Evolutionary conservation across 2,888 invertebrate genomes (phyloP), one percentile per base, ranked within the genome.

Genomic region (Ceraclea dissimilis): DNA sequence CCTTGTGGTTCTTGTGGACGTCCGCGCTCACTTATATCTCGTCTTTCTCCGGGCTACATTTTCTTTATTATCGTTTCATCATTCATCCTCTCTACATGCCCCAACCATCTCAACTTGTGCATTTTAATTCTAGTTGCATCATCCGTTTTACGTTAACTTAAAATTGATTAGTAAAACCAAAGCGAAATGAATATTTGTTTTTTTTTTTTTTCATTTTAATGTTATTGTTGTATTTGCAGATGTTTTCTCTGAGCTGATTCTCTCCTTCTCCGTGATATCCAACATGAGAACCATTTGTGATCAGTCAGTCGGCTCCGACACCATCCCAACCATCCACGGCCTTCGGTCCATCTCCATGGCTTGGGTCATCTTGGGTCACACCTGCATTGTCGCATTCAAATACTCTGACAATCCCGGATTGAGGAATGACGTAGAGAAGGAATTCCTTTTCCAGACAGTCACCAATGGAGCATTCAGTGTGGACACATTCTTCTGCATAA

Each of bases 391-490:
- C 2, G 83, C 86, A 2, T 90, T 90, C 70, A 90, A 90, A 76
- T 90, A 89, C 68, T 85, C 89, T 47, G 91, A 90, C 70, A 91
- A 92, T 71, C 88, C 88, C 68, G 86, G 86, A 52, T 75, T 86
- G 66, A 74, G 83, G 61, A 80, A 80, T 64, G 78, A 87, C 58
- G 80, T 88, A 33, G 88, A 89, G 70, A 83, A 85, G 69, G 85
- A 86, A 65, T 87, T 89, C 73, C 79, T 84, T 71, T 89, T 88
- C 71, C 89, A 90, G 73, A 84, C 88, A 0, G 83, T 90, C 62
- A 79, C 86, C 59, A 89, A 88, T 66, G 89, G 87, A 0, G 85
- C 88, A 0, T 88, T 87, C 69, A 87, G 88, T 59, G 90, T 90
- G 1, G 89, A 90, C 66, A 88, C 89, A 0, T 90, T 90, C 75